phyloP scores from a whole-genome alignment of 2,797 vertebrate species.

The Phoebastria nigripes region DNA sequence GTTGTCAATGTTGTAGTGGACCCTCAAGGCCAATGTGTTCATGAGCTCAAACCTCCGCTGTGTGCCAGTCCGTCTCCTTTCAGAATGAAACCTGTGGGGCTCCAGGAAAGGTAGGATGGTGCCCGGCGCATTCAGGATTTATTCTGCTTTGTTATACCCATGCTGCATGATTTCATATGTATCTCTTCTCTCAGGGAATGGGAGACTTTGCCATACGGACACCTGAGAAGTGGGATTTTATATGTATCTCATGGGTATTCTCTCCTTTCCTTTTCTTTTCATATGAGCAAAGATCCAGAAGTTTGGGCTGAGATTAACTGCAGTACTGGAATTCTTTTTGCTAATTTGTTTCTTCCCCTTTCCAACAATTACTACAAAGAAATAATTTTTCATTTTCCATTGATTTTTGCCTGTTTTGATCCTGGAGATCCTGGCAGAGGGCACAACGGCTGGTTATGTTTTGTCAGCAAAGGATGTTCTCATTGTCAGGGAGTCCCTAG shows the following conservation, averaged over 20 bases:
- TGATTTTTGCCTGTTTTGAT: background rate
- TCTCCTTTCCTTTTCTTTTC: background rate
- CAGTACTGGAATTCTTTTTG: background rate
- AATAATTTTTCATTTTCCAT: background rate
- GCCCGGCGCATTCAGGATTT: background rate
- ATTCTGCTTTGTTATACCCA: background rate
- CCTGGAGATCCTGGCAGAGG: background rate
- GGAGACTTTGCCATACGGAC: background rate
- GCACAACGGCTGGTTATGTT: background rate
- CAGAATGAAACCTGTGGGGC: constrained; percentile 93
- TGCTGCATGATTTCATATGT: background rate
- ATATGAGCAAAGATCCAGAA: background rate
- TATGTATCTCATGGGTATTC: background rate
- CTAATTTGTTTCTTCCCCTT: background rate
- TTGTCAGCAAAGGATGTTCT: background rate
- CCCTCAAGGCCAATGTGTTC: constrained; percentile 70
- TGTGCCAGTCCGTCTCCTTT: constrained; percentile 87
- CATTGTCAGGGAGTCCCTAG: background rate
- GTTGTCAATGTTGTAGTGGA: constrained; percentile 76
- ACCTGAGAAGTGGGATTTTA: background rate
- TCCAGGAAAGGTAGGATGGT: constrained; percentile 88
- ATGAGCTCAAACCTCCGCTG: constrained; percentile 81
- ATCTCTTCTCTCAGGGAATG: background rate
- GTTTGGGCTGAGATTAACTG: background rate
- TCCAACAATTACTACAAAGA: background rate